Percentiles rank a stretch among this genome's conserved stretches.
Evolutionary conservation across 1,140 invertebrate species (phyloP).

Genomic region (Metopolophium dirhodum): DNA sequence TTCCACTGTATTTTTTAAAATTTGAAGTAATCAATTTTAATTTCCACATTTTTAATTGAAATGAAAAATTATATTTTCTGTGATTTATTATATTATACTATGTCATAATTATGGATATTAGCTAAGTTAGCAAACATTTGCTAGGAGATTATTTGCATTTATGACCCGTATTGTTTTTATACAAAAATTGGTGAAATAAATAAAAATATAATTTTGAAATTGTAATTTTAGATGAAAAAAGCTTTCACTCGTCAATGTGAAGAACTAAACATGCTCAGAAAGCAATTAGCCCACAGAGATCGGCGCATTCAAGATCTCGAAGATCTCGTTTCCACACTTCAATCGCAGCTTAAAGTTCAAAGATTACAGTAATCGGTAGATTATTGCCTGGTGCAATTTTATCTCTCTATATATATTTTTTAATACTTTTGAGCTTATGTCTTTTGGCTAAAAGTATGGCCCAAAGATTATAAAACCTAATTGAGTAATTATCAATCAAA

Average conservation of each 20-base stretch:
- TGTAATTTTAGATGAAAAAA: conserved; percentile 71
- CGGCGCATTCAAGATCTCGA: conserved; percentile 79
- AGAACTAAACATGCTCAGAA: conserved; percentile 75
- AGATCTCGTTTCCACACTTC: conserved; percentile 72
- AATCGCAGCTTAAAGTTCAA: conserved; percentile 60
- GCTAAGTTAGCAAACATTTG: not conserved
- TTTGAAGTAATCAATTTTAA: not conserved
- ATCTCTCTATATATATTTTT: not conserved
- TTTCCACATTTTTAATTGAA: not conserved
- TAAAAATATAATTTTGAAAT: not conserved
- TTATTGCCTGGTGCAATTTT: not conserved
- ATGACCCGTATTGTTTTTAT: not conserved
- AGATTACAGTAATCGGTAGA: conserved; percentile 14
- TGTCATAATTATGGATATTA: not conserved
- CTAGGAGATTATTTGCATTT: not conserved
- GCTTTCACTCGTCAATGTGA: conserved; percentile 79
- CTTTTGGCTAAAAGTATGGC: not conserved
- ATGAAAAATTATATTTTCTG: not conserved
- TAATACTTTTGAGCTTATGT: not conserved
- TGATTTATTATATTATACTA: not conserved
- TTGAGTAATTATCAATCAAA: not conserved
- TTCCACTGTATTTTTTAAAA: too few species aligned
- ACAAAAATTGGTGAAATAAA: not conserved
- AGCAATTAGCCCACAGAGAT: conserved; percentile 78
- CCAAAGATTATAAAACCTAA: not conserved